These are phyloP conservation scores for Andrena haemorrhoa DNA, from an alignment of 2,888 invertebrate genomes.

Conservation along the genomic window DNA sequence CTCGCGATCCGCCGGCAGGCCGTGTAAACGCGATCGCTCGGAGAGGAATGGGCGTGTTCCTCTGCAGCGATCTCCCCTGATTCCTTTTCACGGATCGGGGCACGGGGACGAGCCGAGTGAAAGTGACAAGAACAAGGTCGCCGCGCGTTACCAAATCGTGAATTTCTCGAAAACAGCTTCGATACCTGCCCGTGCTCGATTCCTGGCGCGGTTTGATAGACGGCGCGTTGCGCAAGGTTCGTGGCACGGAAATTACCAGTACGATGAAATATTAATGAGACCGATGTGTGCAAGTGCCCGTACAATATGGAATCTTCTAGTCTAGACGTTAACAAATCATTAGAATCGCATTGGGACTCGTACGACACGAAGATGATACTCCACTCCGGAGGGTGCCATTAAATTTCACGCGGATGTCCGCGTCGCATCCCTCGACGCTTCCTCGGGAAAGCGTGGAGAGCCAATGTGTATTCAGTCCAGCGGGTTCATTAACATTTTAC, in stretches of 20 bases:
- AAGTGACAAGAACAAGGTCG: constrained; percentile 83
- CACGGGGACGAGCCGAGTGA: constrained; percentile 76
- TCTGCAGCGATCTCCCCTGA: constrained; percentile 33
- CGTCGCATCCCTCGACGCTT: constrained; percentile 31
- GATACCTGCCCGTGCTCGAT: constrained; percentile 18
- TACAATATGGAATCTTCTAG: too few species aligned
- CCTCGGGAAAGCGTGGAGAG: constrained; percentile 65
- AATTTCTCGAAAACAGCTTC: constrained; percentile 73
- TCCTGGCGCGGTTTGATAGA: constrained; percentile 13
- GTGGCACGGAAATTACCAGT: constrained; percentile 36
- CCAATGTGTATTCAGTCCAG: neutral
- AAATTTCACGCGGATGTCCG: constrained; percentile 65
- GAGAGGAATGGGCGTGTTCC: constrained; percentile 36
- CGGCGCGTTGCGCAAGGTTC: constrained; percentile 52
- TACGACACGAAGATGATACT: neutral
- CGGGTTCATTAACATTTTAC: constrained; percentile 20
- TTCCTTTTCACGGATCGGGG: constrained; percentile 45
- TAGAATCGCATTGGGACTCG: constrained; percentile 16
- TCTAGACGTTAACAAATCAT: neutral
- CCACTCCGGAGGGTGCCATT: constrained; percentile 40
- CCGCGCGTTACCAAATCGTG: constrained; percentile 75
- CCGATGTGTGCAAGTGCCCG: neutral
- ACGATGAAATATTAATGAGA: constrained; percentile 15
- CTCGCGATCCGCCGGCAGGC: neutral
- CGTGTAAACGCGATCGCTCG: neutral